Evolutionary conservation across 1,140 invertebrate genomes (phyloP).

Genomic region (Pseudomyrmex concolor): DNA sequence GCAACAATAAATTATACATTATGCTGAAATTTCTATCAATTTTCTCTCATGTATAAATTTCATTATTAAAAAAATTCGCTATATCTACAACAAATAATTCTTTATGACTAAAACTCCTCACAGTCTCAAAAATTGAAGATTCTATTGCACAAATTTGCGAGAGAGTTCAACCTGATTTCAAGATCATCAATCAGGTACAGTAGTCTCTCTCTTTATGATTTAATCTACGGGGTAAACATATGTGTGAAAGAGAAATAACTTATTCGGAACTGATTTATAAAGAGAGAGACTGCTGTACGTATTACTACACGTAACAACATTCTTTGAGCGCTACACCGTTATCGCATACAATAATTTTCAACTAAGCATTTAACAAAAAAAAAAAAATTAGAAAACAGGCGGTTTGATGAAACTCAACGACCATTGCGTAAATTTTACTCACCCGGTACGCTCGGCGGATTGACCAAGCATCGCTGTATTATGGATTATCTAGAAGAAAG

Average conservation of each 20-base stretch:
- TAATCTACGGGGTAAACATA: too few relatives aligned
- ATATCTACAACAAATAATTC: not conserved
- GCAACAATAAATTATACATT: conserved; percentile 32
- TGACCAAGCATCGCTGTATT: conserved; percentile 81
- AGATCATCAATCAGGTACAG: not conserved
- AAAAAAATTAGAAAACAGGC: conserved; percentile 48
- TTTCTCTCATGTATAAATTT: conserved; percentile 11
- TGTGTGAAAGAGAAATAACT: too few relatives aligned
- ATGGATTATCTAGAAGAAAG: conserved; percentile 84
- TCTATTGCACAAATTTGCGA: not conserved
- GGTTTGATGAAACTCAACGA: conserved; percentile 27
- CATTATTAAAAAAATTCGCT: not conserved
- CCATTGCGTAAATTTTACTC: conserved; percentile 65
- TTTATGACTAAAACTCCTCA: conserved; percentile 1
- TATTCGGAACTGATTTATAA: too few relatives aligned
- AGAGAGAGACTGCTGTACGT: not conserved
- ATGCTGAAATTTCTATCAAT: not conserved
- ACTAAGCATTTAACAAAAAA: conserved; percentile 41
- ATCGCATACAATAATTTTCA: conserved; percentile 1
- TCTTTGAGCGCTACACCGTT: not conserved
- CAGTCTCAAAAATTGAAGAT: conserved; percentile 2
- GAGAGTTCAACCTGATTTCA: conserved; percentile 16
- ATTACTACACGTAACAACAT: conserved; percentile 4
- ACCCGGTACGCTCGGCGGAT: conserved; percentile 80
- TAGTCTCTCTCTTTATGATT: too few relatives aligned